Evolutionary conservation across 2,113 vertebrate genomes (phyloP), one percentile per base, ranked within the genome.

Genomic region (Mohoua ochrocephala): DNA sequence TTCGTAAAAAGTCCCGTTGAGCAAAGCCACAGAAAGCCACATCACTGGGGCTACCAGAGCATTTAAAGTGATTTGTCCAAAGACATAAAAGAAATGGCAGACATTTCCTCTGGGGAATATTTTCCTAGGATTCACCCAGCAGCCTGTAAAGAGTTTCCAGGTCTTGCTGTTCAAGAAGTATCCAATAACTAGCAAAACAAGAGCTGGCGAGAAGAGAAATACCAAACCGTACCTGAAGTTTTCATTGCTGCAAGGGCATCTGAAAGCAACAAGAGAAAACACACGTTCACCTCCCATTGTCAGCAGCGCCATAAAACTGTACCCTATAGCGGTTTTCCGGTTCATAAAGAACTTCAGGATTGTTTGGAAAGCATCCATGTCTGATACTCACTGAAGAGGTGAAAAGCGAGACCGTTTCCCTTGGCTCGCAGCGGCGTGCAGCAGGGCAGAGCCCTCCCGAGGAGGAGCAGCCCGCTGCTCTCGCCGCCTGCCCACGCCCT

Each of bases 21-120:
- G 99, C 96, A 99, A 94, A 79, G 99, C 99, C 97, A 99, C 99
- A 5, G 97, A 99, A 70, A 99, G 98, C 99, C 99, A 99, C 98
- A 99, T 99, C 53, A 98, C 69, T 1, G 99, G 99, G 6, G 99
- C 98, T 75, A 99, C 98, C 47, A 99, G 93, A 3, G 99, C 98
- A 5, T 98, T 98, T 63, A 98, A 88, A 30, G 92, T 97, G 91
- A 98, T 97, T 91, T 97, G 95, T 39, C 98, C 92, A 1, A 98
- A 97, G 84, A 97, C 13, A 1, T 94, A 93, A 94, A 97, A 97
- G 76, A 97, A 98, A 42, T 56, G 94, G 76, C 96, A 96, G 39
- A n/a, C 42, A 52, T 97, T 97, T 27, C 88, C 95, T 47, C 69
- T 93, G 39, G 97, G 96, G 53, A 97, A 97, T 94, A 98, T 97